Evolutionary conservation across 2,888 invertebrate genomes (phyloP), one percentile per base, ranked within the genome.

Genomic region (Holacanthella duospinosa): DNA sequence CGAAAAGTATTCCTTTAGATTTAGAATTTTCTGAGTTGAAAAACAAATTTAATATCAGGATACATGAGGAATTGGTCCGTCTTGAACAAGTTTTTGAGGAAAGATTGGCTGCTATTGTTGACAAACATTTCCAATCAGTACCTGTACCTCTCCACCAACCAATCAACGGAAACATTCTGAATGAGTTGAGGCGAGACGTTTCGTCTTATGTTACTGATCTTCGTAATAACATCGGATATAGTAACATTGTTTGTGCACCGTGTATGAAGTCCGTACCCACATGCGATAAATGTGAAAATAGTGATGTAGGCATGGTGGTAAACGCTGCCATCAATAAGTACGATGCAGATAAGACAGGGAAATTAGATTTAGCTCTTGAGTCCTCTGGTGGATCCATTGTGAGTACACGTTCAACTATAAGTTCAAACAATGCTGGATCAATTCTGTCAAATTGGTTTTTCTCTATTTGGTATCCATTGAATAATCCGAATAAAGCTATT

Each of bases 281-380:
- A n/a, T 9, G 4, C 6, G n/a, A 25, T 25, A 21, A 16, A n/a
- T n/a, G 4, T 58, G 58, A 25, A 3, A 2, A 58, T 4, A n/a
- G 16, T 19, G 74, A 75, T 60, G 68, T 78, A 12, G 70, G 74
- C 26, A 67, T 68, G 26, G 73, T 78, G 56, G 77, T 80, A 29
- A 74, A 74, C 57, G 72, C 74, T 61, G 77, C 77, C 16, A 72
- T 82, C 62, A 73, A 77, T 59, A 77, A 76, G 6, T 97, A 94
- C 75, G 94, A 95, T 77, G 94, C 96, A 1, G 97, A 99, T 77
- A 94, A 92, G 79, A 95, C 94, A 0, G 97, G 92, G 1, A 78
- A 88, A 68, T 89, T 93, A 1, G 99, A 99, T 78, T 96, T 88
- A 77, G 97, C 97, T 3, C 80, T 97, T 75, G 96, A 97, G 78